Evolutionary conservation across 2,888 invertebrate genomes (phyloP).

Genomic region (Crepidodera aurea): DNA sequence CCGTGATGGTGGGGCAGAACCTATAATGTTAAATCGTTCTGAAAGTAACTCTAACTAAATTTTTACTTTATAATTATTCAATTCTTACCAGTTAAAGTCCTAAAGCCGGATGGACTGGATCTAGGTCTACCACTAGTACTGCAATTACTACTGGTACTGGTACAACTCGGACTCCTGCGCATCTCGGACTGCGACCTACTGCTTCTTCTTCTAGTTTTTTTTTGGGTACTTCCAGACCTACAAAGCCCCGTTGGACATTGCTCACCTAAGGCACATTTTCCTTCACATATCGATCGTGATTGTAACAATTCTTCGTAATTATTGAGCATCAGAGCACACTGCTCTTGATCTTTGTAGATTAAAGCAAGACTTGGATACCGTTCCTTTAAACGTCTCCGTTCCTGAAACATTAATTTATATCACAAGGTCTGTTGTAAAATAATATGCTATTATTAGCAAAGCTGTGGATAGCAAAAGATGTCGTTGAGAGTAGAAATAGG

Average conservation of each 20-base stretch:
- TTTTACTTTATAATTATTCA: too few species aligned
- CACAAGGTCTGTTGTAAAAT: too few species aligned
- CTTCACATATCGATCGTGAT: constrained; percentile 85
- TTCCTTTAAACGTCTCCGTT: constrained; percentile 83
- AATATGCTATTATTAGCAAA: too few species aligned
- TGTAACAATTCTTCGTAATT: constrained; percentile 84
- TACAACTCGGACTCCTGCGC: constrained; percentile 57
- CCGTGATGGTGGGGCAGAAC: constrained; percentile 77
- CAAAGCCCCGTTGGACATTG: constrained; percentile 85
- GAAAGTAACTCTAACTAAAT: neutral
- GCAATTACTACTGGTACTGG: constrained; percentile 46
- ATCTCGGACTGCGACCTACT: constrained; percentile 54
- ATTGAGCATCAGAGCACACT: constrained; percentile 80
- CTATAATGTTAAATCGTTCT: constrained; percentile 59
- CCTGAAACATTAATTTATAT: constrained; percentile 72
- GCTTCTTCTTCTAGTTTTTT: constrained; percentile 49
- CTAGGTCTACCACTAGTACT: constrained; percentile 66
- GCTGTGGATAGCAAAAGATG: too few species aligned
- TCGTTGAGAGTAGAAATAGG: too few species aligned
- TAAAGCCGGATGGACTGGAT: constrained; percentile 80
- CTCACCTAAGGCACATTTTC: constrained; percentile 83
- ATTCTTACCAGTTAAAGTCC: constrained; percentile 50
- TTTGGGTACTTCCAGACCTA: constrained; percentile 51
- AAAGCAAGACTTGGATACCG: constrained; percentile 83
- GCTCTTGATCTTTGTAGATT: constrained; percentile 75